These are phyloP conservation scores for Caenorhabditis afra DNA, from an alignment of 2,888 invertebrate genomes.

Conservation along the genomic window DNA sequence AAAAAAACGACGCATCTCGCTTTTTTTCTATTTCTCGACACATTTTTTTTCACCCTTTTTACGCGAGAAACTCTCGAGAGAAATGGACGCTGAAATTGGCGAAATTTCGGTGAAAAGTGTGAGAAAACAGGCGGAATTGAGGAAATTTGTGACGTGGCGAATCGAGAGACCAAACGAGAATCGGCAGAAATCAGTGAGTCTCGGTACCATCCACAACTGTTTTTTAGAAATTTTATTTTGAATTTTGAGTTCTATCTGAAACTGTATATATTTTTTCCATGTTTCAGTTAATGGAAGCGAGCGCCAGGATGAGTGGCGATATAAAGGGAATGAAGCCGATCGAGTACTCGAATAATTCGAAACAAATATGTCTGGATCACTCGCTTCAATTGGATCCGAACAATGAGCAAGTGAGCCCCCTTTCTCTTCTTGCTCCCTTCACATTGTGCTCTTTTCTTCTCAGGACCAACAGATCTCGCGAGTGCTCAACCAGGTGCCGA, in stretches of 20 bases:
- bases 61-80: no score
- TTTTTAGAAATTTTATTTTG: no score
- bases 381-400: constrained; percentile 62
- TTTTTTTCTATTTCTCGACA: no score
- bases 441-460: no score
- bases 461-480: constrained; percentile 67
- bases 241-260: no score
- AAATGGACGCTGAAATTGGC: no score
- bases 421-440: background rate
- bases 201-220: no score
- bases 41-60: no score
- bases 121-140: constrained; percentile 2
- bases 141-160: constrained; percentile 48
- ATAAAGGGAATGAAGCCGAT: constrained; percentile 71
- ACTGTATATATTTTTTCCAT: no score
- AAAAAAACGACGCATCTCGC: background rate
- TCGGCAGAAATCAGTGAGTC: background rate
- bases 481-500: constrained; percentile 68
- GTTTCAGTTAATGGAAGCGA: constrained; percentile 61
- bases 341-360: constrained; percentile 59
- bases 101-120: background rate
- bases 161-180: constrained; percentile 7
- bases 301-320: constrained; percentile 69
- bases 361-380: constrained; percentile 50
- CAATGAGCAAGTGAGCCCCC: constrained; percentile 59